Conservation (phyloP, 2,797 vertebrate species). For the Rhinogobio ventralis region DNA sequence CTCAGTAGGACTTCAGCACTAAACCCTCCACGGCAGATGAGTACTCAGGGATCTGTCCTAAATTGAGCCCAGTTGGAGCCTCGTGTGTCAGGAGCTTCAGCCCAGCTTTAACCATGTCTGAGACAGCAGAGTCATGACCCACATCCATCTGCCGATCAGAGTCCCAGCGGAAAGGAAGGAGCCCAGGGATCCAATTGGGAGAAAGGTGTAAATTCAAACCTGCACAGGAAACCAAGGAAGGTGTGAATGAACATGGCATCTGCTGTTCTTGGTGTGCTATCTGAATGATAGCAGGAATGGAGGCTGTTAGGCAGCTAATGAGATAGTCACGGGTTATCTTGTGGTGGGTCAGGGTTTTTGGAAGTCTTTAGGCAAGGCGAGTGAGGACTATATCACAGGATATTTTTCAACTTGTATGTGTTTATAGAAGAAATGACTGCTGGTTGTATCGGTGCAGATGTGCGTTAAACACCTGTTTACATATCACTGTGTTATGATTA, state of each 20-base stretch:
- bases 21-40: slow-evolving; percentile 5
- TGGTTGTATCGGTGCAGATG: neutral
- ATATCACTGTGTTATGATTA: neutral
- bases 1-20: neutral
- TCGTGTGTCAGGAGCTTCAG: slow-evolving; percentile 12
- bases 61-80: slow-evolving; percentile 24
- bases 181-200: neutral
- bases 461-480: neutral
- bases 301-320: slow-evolving; percentile 17
- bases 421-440: neutral
- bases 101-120: slow-evolving; percentile 30
- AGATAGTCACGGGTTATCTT: neutral
- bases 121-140: slow-evolving; percentile 28
- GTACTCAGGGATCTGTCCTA: slow-evolving; percentile 11
- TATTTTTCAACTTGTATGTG: neutral
- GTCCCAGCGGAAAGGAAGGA: neutral
- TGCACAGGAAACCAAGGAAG: neutral
- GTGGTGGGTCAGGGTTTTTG: neutral
- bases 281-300: slow-evolving; percentile 5
- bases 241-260: neutral
- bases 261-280: slow-evolving; percentile 19
- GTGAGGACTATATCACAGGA: neutral
- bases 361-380: neutral
- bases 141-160: slow-evolving; percentile 32
- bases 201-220: slow-evolving; percentile 37